Evolutionary conservation across 1,140 invertebrate genomes (phyloP).

Genomic region (Batillaria attramentaria): DNA sequence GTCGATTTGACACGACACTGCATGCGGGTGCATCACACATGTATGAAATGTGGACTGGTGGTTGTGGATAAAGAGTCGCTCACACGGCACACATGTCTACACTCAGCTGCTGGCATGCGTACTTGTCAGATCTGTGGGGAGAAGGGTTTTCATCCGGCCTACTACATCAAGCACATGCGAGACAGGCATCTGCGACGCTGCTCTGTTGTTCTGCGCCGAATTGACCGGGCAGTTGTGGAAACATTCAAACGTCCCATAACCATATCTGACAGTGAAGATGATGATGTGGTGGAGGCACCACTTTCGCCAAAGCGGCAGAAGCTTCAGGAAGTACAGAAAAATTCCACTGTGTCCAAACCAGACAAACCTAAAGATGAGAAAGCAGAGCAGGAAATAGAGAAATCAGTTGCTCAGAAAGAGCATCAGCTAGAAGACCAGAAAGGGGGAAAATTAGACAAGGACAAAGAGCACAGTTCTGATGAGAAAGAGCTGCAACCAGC

Average conservation of each 20-base stretch:
- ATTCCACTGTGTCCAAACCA: constrained; percentile 31
- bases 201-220: constrained; percentile 39
- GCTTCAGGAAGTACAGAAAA: constrained; percentile 29
- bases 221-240: constrained; percentile 9
- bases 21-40: constrained; percentile 62
- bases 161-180: constrained; percentile 59
- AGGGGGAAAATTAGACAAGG: no score
- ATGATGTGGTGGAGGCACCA: constrained; percentile 27
- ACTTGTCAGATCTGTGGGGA: constrained; percentile 57
- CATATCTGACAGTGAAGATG: constrained; percentile 34
- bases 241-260: constrained; percentile 5
- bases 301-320: constrained; percentile 35
- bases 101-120: constrained; percentile 46
- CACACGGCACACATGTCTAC: constrained; percentile 53
- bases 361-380: constrained; percentile 8
- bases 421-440: constrained; percentile 4
- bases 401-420: no score
- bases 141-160: constrained; percentile 57
- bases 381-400: no score
- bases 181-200: constrained; percentile 59
- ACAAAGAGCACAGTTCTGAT: no score
- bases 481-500: no score
- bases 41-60: constrained; percentile 65
- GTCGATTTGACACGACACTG: constrained; percentile 66
- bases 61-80: constrained; percentile 58